Evolutionary conservation across 2,113 vertebrate genomes (phyloP), one percentile per base, ranked within the genome.

Genomic region (Bagarius yarrelli): DNA sequence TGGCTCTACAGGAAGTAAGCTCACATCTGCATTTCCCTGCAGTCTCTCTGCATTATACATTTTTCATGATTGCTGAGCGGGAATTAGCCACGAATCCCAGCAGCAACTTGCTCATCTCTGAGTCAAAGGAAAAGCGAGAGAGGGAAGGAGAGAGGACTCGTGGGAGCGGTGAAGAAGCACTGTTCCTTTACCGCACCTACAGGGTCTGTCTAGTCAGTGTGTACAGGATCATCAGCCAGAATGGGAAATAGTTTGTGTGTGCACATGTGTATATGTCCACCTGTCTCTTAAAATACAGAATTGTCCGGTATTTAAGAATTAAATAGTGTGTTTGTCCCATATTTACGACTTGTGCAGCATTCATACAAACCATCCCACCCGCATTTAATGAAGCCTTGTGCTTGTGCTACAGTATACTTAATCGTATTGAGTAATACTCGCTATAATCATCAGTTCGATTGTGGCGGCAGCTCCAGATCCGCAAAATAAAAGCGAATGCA

Each of bases 41-140:
- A 92, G 90, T 88, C 88, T 82, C 44, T 81, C 79, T 32, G 67
- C 84, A 87, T 90, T 92, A 91, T 93, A 91, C 91, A 93, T 93
- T 92, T 92, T 93, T 93, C 91, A 93, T 92, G 92, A 93, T 89
- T 79, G 75, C 90, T 91, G 91, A 92, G 90, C 67, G 89, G 86
- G 91, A 93, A 93, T 92, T 93, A 91, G 91, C 87, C 56, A 86
- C 74, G 88, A 88, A 91, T 89, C 88, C 89, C 87, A 77, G 85
- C 90, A 88, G 88, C 90, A 92, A 90, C 92, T 92, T 89, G 87
- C 83, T 91, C 89, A 86, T 87, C 86, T 86, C 86, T 84, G 87
- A 88, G 66, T 75, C 40, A 81, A 83, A 82, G 52, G 60, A 52
- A 27, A 64, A 76, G 84, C 83, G 81, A 81, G 78, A 77, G 83